Base-by-base conservation (phyloP, 2,113 vertebrate genomes). In the Actenoides hombroni region DNA sequence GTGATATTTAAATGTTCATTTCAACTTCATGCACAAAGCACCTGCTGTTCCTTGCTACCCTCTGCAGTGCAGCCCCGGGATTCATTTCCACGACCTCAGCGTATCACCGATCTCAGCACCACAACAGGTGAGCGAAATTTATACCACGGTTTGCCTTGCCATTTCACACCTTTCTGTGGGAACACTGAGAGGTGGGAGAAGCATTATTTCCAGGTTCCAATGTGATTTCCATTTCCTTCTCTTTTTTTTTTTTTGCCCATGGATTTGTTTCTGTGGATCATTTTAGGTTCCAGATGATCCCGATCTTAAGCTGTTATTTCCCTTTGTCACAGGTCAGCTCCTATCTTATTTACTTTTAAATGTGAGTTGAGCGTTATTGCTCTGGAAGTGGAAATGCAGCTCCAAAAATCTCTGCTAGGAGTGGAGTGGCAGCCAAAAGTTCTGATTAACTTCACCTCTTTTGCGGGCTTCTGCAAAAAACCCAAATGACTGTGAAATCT, bases 381-480 rank as follows among this genome's bases (percentile, higher is more conserved):
- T 86, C 49, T 68, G 88, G 86, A 81, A 1, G 3, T 0, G 1
- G 48, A 94, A 86, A 91, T 0, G 0, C n/a, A 84, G 74, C 53
- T 93, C 83, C 29, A 88, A 76, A 85, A 63, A 14, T 23, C 44
- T 53, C 69, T 82, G 60, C 65, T 84, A 91, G 81, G 44, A 96
- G 35, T 4, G 5, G 76, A 93, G 61, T 5, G 31, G 76, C 74
- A 95, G 95, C 88, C 95, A 96, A 96, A 44, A 92, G 70, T 94
- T 91, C 64, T 95, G 96, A 97, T 96, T 96, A 97, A 96, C 92
- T 93, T 94, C 95, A 89, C n/a, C 17, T 95, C 95, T 94, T 97
- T 68, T 3, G 8, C 2, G 1, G 74, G 95, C 86, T 96, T 95
- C 88, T 87, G 78, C 74, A 79, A 88, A 29, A 42, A 97, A 93